A percentile compares a stretch with the other conserved stretches of the same genome.
Evolutionary conservation across 2,888 invertebrate genomes (phyloP).

Genomic region (Neoaliturus tenellus): DNA sequence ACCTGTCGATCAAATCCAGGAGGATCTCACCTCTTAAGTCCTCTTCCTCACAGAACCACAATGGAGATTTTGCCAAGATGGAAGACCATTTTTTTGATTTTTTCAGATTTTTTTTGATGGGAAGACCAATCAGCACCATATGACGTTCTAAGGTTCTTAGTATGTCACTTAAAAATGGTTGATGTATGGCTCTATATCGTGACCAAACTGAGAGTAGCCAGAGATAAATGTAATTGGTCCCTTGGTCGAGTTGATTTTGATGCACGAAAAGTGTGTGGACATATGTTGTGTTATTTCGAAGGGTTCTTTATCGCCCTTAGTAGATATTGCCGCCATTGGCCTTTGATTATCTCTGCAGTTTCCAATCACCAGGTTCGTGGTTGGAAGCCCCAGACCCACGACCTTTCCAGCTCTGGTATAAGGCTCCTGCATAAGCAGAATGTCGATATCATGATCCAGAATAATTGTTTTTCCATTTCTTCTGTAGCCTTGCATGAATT

Average conservation of each 20-base stretch:
- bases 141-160: neutral
- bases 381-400: neutral
- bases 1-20: neutral
- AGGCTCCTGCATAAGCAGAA: conserved; percentile 28
- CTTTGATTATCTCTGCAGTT: neutral
- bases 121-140: neutral
- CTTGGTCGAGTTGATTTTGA: neutral
- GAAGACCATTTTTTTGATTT: neutral
- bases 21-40: neutral
- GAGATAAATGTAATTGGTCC: neutral
- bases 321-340: neutral
- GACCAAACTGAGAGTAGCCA: conserved; percentile 23
- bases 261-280: neutral
- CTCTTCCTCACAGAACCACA: neutral
- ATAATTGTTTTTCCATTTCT: neutral
- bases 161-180: neutral
- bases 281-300: neutral
- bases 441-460: neutral
- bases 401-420: neutral
- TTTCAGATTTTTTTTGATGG: too few species aligned
- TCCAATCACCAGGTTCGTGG: neutral
- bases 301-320: neutral
- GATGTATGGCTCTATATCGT: neutral
- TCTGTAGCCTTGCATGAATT: conserved; percentile 2
- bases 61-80: neutral